Evolutionary conservation across 2,113 vertebrate genomes (phyloP).

Genomic region (Callionymus lyra): DNA sequence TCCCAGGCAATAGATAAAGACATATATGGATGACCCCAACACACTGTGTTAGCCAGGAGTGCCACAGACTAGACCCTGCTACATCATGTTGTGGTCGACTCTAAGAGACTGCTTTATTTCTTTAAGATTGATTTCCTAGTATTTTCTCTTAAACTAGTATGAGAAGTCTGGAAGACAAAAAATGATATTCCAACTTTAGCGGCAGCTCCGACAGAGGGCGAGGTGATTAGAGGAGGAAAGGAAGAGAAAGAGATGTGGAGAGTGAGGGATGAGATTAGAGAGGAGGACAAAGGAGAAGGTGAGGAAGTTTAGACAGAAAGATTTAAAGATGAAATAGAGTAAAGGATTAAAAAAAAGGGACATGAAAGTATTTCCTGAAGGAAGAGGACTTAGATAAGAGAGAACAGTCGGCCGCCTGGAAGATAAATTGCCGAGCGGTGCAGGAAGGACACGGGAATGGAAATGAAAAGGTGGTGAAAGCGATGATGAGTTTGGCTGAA

Average conservation of each 20-base stretch:
- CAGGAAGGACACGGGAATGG: background rate
- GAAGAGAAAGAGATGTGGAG: background rate
- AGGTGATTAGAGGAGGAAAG: background rate
- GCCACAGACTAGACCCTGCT: too few relatives aligned
- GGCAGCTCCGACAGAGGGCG: background rate
- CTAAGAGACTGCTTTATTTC: too few relatives aligned
- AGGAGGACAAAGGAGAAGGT: background rate
- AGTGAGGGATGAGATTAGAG: background rate
- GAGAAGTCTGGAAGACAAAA: too few relatives aligned
- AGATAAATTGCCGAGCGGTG: background rate
- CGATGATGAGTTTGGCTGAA: background rate
- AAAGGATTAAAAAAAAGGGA: background rate
- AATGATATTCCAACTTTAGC: too few relatives aligned
- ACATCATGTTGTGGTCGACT: too few relatives aligned
- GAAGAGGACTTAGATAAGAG: background rate
- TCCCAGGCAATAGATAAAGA: too few relatives aligned
- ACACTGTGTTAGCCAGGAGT: too few relatives aligned
- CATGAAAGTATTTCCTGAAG: background rate
- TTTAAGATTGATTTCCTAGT: too few relatives aligned
- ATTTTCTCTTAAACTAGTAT: too few relatives aligned
- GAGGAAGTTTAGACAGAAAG: background rate
- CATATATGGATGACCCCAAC: too few relatives aligned
- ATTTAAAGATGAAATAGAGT: background rate
- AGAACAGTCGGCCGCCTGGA: background rate
- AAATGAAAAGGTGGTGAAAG: constrained; percentile 6